A percentile compares a stretch with the other conserved stretches of the same genome.
phyloP scores from a whole-genome alignment of 2,113 vertebrate species.

The Petrocephalus zakoni region DNA sequence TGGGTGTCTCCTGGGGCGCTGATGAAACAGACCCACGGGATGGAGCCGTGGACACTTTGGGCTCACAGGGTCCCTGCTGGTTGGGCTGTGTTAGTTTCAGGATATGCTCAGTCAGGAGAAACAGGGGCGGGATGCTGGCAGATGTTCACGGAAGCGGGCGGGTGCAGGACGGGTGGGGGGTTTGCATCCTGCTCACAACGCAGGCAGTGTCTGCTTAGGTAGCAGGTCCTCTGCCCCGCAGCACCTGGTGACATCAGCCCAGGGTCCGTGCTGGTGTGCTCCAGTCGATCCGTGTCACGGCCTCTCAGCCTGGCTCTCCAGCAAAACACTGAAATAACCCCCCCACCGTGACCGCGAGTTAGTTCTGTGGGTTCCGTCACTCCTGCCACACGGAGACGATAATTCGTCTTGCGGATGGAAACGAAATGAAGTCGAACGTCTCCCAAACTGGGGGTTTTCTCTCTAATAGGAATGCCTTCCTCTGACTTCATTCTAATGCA shows the following conservation, averaged over 20 bases:
- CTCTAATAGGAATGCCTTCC: not conserved
- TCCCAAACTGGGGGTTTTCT: not conserved
- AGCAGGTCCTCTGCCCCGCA: not conserved
- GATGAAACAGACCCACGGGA: not conserved
- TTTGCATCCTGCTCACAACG: not conserved
- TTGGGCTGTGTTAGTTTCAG: not conserved
- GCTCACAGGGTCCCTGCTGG: not conserved
- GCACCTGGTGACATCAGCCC: not conserved
- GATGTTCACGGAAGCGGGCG: not conserved
- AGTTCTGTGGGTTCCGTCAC: not conserved
- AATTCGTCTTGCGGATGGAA: not conserved
- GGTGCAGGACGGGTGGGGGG: too few relatives aligned
- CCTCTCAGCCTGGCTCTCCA: not conserved
- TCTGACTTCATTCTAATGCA: slow-evolving; percentile 7
- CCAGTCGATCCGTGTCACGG: not conserved
- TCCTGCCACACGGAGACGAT: not conserved
- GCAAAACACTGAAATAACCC: not conserved
- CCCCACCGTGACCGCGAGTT: not conserved
- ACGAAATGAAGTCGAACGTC: not conserved
- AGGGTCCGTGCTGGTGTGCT: not conserved
- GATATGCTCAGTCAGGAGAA: not conserved
- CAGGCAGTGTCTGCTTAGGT: slow-evolving; percentile 5
- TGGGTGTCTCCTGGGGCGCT: not conserved
- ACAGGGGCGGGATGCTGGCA: not conserved
- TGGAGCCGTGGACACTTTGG: not conserved